Evolutionary conservation across 2,113 vertebrate genomes (phyloP), one percentile per base, ranked within the genome.

Genomic region (Odocoileus hemionus): DNA sequence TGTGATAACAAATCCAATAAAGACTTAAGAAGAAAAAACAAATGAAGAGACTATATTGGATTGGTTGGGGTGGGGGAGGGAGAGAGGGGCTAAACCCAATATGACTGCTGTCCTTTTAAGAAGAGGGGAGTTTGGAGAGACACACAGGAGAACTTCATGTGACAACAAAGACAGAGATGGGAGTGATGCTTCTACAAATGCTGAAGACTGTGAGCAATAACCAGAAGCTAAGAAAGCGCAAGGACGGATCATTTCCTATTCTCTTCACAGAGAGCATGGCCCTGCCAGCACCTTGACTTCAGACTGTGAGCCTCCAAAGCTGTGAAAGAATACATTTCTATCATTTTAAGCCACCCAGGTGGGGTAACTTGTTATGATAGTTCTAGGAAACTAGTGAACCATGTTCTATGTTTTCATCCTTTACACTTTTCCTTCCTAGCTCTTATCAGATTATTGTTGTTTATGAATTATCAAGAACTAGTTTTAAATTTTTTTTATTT

Each of bases 371-470:
- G 45, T 88, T 79, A 80, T 12, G 17, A 33, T 11, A 91, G 7
- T 36, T 55, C 26, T 64, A 36, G 58, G 28, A 91, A 93, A 70
- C 7, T 30, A 76, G 39, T 79, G 9, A 2, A 30, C 25, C 55
- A 78, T 52, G 2, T 47, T 80, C 78, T 10, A 33, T 28, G 30
- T n/a, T 54, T 86, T 90, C 57, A 74, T 58, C 15, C 9, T 23
- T 33, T 76, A 30, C 55, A 26, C 28, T 76, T 86, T 88, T 89
- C 47, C 89, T 84, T 89, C 52, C 50, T 89, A 96, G 36, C 25
- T 93, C 30, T 94, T 79, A 39, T 33, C 21, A 88, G 39, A 91
- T 67, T 54, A 78, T 36, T 39, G 43, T 50, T 87, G 70, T 15
- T 60, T 17, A 80, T 16, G 14, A 45, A 80, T 91, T 70, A 76